These are phyloP conservation scores for Sinohyriopsis cumingii DNA, from an alignment of 2,888 invertebrate species.

Conservation along the genomic window DNA sequence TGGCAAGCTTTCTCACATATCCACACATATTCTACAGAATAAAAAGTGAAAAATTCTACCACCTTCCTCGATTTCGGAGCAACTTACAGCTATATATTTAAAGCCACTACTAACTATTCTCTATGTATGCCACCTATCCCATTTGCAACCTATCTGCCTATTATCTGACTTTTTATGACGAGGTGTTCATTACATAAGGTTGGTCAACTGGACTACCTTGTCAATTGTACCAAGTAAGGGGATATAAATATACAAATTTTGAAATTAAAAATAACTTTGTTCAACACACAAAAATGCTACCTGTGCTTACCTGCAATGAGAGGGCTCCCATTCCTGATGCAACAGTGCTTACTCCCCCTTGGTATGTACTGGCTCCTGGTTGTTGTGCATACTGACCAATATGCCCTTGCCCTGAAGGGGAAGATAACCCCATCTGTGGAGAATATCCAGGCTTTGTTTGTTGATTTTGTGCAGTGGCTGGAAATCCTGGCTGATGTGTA, in stretches of 20 bases:
- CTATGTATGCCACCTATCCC: too few relatives aligned
- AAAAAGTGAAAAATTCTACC: too few relatives aligned
- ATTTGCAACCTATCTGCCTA: too few relatives aligned
- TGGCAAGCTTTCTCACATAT: too few relatives aligned
- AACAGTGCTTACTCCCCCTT: background rate
- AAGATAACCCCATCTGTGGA: background rate
- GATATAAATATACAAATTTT: background rate
- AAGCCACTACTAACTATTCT: too few relatives aligned
- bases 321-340: background rate
- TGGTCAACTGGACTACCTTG: too few relatives aligned
- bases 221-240: too few relatives aligned
- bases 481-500: slow-evolving; percentile 25
- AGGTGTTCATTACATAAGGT: too few relatives aligned
- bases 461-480: slow-evolving; percentile 6
- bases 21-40: too few relatives aligned
- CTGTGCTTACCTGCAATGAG: background rate
- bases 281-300: slow-evolving; percentile 27
- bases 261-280: slow-evolving; percentile 24
- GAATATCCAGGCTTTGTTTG: slow-evolving; percentile 1
- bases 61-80: too few relatives aligned
- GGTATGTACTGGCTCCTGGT: slow-evolving; percentile 1
- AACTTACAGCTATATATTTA: too few relatives aligned
- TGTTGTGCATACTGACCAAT: slow-evolving; percentile 5
- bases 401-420: background rate
- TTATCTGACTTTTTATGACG: too few relatives aligned